Evolutionary conservation across 2,888 invertebrate species (phyloP).

Genomic region (Phaedon cochleariae): DNA sequence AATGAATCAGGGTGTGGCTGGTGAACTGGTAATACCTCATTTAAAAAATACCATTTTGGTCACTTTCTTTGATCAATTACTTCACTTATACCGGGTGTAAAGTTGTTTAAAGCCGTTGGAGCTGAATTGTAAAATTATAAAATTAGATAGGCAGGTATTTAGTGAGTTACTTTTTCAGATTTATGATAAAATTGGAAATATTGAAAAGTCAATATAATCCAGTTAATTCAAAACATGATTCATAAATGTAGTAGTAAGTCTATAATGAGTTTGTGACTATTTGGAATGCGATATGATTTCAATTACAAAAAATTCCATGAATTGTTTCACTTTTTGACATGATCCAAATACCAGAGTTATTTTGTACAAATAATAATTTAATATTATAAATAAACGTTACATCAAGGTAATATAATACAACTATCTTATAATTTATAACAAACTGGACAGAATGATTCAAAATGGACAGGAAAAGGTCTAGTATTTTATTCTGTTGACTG

Average conservation of each 20-base stretch:
- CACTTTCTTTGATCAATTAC: conserved; percentile 22
- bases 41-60: conserved; percentile 15
- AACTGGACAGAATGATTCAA: conserved; percentile 55
- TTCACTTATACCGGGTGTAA: conserved; percentile 23
- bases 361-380: conserved; percentile 33
- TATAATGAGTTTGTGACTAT: neutral
- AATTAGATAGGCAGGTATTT: conserved; percentile 16
- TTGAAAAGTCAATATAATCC: conserved; percentile 32
- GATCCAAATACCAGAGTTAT: conserved; percentile 10
- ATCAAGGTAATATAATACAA: conserved; percentile 33
- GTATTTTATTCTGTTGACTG: conserved; percentile 49
- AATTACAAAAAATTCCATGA: conserved; percentile 22
- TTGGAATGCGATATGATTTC: conserved; percentile 21
- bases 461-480: conserved; percentile 55
- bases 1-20: neutral
- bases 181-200: conserved; percentile 33
- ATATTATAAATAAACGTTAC: conserved; percentile 27
- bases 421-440: conserved; percentile 35
- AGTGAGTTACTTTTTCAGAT: conserved; percentile 24
- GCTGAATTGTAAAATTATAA: neutral
- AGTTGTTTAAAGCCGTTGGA: conserved; percentile 26
- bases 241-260: conserved; percentile 24
- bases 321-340: conserved; percentile 25
- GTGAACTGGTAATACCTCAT: too few species aligned
- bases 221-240: conserved; percentile 18